Percentiles rank a stretch among this genome's conserved stretches.
These are phyloP conservation scores for Opisthograptis luteolata DNA, from an alignment of 2,888 invertebrate species.

Conservation along the genomic window DNA sequence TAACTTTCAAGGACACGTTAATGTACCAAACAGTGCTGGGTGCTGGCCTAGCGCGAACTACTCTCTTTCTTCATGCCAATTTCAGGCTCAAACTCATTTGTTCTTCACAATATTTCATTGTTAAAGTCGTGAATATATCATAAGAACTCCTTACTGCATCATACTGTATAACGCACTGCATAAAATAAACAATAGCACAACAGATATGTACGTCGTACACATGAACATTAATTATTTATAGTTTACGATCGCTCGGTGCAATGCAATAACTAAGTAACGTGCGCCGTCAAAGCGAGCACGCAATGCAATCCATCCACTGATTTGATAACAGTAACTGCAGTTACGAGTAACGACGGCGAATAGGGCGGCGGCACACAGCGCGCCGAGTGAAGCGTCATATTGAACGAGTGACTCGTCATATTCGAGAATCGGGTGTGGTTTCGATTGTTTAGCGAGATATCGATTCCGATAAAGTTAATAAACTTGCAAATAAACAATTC, in stretches of 20 bases:
- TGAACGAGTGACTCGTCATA: background rate
- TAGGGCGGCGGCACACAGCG: slow-evolving; percentile 30
- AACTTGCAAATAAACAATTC: no score
- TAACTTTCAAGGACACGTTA: no score
- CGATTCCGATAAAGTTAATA: no score
- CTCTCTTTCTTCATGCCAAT: no score
- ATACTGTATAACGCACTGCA: slow-evolving; percentile 2
- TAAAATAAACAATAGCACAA: slow-evolving; percentile 24
- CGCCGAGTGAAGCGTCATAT: background rate
- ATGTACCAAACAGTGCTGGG: no score
- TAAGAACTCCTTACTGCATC: slow-evolving; percentile 3
- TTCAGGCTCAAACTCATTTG: no score
- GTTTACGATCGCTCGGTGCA: slow-evolving; percentile 38
- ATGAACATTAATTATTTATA: slow-evolving; percentile 38
- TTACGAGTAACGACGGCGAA: slow-evolving; percentile 40
- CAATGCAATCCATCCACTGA: slow-evolving; percentile 55
- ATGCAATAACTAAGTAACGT: slow-evolving; percentile 40
- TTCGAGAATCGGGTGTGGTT: background rate
- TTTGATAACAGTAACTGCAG: slow-evolving; percentile 66
- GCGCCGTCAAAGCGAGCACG: slow-evolving; percentile 56
- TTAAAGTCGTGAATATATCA: no score
- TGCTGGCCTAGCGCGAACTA: no score
- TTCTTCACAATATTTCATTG: background rate
- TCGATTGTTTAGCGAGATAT: background rate
- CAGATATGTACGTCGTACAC: slow-evolving; percentile 24